Evolutionary conservation across 2,797 vertebrate genomes (phyloP), one percentile per base, ranked within the genome.

Genomic region (Astyanax mexicanus): DNA sequence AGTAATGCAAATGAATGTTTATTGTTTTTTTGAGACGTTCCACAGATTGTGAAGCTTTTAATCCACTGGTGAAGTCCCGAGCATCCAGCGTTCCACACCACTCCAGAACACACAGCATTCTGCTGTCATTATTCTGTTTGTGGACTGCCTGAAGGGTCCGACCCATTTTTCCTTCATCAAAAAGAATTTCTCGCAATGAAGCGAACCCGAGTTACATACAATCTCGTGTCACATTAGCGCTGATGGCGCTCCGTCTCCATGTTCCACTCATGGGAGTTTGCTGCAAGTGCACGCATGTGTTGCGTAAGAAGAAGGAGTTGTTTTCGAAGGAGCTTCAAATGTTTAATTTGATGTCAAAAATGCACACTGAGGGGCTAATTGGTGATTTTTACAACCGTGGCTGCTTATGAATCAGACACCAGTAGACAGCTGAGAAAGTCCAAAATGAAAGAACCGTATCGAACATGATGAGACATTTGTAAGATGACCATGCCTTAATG

Each of bases 271-370:
- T 65, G 62, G 62, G 62, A 65, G 0, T 27, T 42, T 15, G 15
- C 40, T 64, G 61, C 21, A 64, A 64, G 61, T 44, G 61, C 23
- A 3, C 15, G 8, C 61, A 45, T 29, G n/a, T 47, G 17, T 65
- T 65, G 62, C 62, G 7, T 65, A 45, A 65, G 21, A 40, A 65
- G 40, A 65, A 57, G 40, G 65, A 57, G 40, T 29, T 65, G 42
- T 65, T 65, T 65, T 65, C 15, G 3, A 29, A n/a, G 13, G 13
- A 65, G 15, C 62, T 27, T 47, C 4, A 58, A 58, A 32, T 35
- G 15, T 35, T 58, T 58, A 58, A 58, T 35, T 58, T 35, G 55
- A 4, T 58, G 27, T 58, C 29, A 35, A n/a, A 25, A 58, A 58
- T 35, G 29, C 29, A 65, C 40, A 45, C 27, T 27, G n/a, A 45